Conservation (phyloP, 2,113 vertebrate genomes). For the Callorhinus ursinus region DNA sequence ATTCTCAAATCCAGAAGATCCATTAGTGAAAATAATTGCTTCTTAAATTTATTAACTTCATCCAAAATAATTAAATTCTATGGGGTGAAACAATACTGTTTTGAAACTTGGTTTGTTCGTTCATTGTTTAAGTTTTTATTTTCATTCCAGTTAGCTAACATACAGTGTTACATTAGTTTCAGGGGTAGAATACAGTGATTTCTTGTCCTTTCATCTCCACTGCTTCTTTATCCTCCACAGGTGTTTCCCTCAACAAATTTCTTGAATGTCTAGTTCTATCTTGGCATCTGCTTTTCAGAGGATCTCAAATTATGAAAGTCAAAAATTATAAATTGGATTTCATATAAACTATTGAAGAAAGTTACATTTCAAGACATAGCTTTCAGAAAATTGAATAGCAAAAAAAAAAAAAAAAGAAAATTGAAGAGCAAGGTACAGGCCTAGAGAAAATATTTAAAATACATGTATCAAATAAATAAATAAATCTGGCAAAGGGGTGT, state of each 20-base stretch:
- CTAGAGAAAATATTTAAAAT: constrained; percentile 23
- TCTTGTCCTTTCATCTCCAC: neutral
- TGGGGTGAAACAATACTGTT: neutral
- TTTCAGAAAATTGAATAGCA: neutral
- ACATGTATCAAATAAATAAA: neutral
- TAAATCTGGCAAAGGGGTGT: neutral
- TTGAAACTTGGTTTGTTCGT: neutral
- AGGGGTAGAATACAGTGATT: neutral
- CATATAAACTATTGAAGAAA: constrained; percentile 10
- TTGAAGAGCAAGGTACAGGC: neutral
- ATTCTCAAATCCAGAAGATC: neutral
- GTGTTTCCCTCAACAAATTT: neutral
- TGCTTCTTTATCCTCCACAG: neutral
- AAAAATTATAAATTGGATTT: constrained; percentile 16
- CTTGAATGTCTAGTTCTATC: constrained; percentile 10
- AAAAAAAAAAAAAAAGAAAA: too few relatives aligned
- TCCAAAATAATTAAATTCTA: neutral
- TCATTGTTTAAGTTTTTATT: neutral
- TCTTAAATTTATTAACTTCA: neutral
- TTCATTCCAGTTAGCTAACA: neutral
- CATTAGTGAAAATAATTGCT: neutral
- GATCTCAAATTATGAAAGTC: neutral
- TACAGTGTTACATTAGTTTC: neutral
- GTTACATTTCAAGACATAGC: neutral
- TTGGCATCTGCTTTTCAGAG: neutral